Evolutionary conservation across 2,797 vertebrate genomes (phyloP).

Genomic region (Cheirogaleus major): DNA sequence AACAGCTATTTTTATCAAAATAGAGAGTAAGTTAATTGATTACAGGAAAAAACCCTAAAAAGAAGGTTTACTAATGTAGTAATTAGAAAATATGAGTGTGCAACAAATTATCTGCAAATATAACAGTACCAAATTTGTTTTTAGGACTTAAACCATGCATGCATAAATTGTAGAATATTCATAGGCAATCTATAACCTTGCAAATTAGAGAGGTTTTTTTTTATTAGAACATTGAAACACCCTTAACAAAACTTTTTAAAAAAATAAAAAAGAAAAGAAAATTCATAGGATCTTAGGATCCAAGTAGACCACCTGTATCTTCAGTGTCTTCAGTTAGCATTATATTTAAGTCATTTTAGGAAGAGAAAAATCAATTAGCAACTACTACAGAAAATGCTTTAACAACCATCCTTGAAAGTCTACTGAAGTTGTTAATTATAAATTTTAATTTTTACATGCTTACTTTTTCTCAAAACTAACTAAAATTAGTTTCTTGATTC

Average conservation of each 20-base stretch:
- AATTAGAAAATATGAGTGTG: not conserved
- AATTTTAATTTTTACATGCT: not conserved
- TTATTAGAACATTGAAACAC: not conserved
- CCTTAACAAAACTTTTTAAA: not conserved
- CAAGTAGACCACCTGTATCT: not conserved
- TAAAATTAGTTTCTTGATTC: not conserved
- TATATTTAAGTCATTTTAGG: constrained; percentile 22
- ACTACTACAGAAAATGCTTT: not conserved
- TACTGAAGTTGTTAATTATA: not conserved
- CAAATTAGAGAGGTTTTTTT: not conserved
- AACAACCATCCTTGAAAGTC: not conserved
- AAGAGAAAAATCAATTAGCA: not conserved
- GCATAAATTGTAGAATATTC: not conserved
- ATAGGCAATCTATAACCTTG: not conserved
- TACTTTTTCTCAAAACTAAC: not conserved
- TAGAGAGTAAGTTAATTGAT: not conserved
- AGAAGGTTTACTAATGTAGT: not conserved
- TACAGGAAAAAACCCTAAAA: not conserved
- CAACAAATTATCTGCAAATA: not conserved
- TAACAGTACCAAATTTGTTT: not conserved
- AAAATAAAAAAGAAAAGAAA: not conserved
- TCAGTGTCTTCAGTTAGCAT: not conserved
- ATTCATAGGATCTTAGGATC: not conserved
- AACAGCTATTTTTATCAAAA: constrained; percentile 1
- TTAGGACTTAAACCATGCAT: not conserved